Evolutionary conservation across 2,113 vertebrate species (phyloP).

Genomic region (Rhinichthys klamathensis): DNA sequence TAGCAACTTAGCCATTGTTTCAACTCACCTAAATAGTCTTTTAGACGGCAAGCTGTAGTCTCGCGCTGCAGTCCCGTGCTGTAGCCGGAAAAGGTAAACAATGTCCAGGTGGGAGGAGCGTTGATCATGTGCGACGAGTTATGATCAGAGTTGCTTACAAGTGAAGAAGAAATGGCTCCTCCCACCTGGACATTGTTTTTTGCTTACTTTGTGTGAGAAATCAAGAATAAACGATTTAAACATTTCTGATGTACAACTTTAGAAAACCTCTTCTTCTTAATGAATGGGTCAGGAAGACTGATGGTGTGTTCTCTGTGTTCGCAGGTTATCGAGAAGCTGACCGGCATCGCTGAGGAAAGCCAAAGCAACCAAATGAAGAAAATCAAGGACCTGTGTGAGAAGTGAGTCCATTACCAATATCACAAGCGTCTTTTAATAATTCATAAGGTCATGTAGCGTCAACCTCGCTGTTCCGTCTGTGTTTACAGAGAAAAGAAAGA

Average conservation of each 20-base stretch:
- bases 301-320: background rate
- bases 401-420: constrained; percentile 76
- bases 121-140: no score
- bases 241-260: background rate
- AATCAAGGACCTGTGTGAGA: constrained; percentile 94
- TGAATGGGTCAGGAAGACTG: background rate
- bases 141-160: no score
- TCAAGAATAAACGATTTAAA: background rate
- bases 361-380: constrained; percentile 93
- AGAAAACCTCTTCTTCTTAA: background rate
- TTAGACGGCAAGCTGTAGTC: no score
- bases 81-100: no score
- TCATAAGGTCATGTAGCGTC: background rate
- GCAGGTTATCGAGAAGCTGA: constrained; percentile 93
- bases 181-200: no score
- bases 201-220: background rate
- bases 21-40: no score
- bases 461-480: background rate
- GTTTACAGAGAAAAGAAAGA: constrained; percentile 92
- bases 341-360: constrained; percentile 88
- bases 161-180: no score
- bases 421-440: background rate
- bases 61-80: no score
- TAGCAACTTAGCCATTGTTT: no score
- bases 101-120: no score